Evolutionary conservation across 53 echinoderm and acorn worm genomes (phyloP).

Genomic region (Actinopyga echinites): DNA sequence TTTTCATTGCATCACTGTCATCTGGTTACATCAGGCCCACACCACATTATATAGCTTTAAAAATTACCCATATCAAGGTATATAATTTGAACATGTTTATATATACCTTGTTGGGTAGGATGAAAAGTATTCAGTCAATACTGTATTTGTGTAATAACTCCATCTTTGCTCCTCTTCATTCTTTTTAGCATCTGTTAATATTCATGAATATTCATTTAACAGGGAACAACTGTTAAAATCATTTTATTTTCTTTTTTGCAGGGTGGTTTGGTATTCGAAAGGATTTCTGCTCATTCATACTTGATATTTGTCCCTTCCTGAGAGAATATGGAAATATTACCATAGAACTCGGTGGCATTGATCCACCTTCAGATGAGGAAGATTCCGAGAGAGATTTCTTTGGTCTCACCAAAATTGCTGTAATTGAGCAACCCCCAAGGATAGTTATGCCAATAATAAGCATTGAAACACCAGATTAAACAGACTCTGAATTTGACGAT

Average conservation of each 20-base stretch:
- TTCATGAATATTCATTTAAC: no score
- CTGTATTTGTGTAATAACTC: no score
- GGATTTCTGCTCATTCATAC: conserved; percentile 92
- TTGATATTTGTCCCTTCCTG: conserved; percentile 68
- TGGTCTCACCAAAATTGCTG: conserved; percentile 65
- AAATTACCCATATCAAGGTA: no score
- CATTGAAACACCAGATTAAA: conserved; percentile 91
- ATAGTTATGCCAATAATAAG: conserved; percentile 75
- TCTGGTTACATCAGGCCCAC: no score
- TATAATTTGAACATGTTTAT: no score
- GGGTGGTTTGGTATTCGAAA: conserved; percentile 99
- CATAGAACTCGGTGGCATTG: conserved; percentile 53
- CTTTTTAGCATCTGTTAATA: no score
- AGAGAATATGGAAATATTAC: conserved; percentile 95
- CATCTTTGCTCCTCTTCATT: neutral
- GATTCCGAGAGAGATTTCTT: conserved; percentile 74
- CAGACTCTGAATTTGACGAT: neutral
- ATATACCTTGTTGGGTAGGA: no score
- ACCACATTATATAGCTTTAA: no score
- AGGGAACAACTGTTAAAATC: no score
- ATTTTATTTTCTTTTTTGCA: conserved; percentile 22
- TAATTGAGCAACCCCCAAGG: conserved; percentile 73
- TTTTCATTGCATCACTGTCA: no score
- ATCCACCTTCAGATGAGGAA: conserved; percentile 47
- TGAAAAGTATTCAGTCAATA: no score